Base-by-base conservation (phyloP, 2,888 invertebrate genomes). In the Himalopsyche tibetana region DNA sequence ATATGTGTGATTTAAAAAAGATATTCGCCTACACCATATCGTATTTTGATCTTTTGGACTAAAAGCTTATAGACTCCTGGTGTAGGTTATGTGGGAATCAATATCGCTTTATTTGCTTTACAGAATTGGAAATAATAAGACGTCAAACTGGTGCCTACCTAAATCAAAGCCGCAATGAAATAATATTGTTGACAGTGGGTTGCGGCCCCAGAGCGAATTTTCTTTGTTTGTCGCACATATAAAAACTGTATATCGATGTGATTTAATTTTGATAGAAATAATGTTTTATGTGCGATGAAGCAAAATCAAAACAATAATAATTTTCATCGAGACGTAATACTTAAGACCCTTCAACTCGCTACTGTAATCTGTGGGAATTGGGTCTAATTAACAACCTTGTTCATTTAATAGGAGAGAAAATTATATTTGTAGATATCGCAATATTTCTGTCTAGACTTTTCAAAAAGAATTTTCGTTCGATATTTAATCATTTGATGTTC, bases 81-180 rank as follows among this genome's bases (percentile, higher is more conserved):
- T 74, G 38, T 36, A 36, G 15, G 36, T 36, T 74, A 36, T 74
- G 36, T 36, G 15, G 74, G 38, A 12, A 74, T 38, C 74, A 74
- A 74, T 74, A 74, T 74, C 74, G 74, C 28, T 74, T 74, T 74
- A 74, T 74, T 74, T 74, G 19, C 38, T 38, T 74, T 38, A 74
- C 11, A 74, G 74, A 74, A 74, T 74, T 74, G 74, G 74, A 74
- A 74, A 74, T 74, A 74, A 74, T 74, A 74, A 74, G 74, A 74
- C 74, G 74, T 74, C 36, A 38, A 74, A 28, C 74, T 74, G 3
- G 74, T 74, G 11, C 74, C 74, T 38, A 74, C 74, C 74, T 74
- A 74, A 74, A 36, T 74, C 74, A 74, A 74, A 74, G 74, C 74
- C 74, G 38, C 74, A 38, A 74, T 74, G 38, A 74, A 74, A 74